Conservation (phyloP, 92 coral and sea anemone genomes). For the Anthopleura xanthogrammica region DNA sequence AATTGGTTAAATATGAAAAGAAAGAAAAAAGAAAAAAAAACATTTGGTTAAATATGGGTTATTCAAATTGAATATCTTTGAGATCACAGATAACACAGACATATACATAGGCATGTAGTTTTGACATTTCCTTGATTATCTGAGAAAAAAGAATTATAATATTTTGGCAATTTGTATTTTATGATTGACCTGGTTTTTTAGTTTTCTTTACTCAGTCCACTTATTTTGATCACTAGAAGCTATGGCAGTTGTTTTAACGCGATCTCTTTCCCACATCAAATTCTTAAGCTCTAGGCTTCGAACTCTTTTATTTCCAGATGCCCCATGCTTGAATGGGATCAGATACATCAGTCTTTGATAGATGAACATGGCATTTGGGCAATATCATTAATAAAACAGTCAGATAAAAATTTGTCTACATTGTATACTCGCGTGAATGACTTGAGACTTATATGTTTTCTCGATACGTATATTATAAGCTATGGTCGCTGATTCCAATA, state of each 20-base stretch:
- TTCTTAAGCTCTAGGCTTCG: conserved; percentile 39
- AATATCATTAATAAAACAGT: conserved; percentile 25
- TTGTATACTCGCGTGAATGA: conserved; percentile 28
- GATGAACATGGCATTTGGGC: neutral
- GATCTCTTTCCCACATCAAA: conserved; percentile 51
- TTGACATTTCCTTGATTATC: conserved; percentile 15
- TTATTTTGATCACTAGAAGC: conserved; percentile 33
- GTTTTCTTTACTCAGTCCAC: conserved; percentile 34
- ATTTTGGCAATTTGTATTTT: conserved; percentile 14
- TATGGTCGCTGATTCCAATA: conserved; percentile 36
- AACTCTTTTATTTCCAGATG: conserved; percentile 29
- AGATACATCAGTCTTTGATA: neutral
- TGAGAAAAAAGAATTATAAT: conserved; percentile 2
- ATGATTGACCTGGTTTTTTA: conserved; percentile 26
- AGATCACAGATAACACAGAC: too few relatives aligned
- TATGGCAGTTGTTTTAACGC: conserved; percentile 24
- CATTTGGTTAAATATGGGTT: too few relatives aligned
- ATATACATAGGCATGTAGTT: neutral
- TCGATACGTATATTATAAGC: conserved; percentile 18
- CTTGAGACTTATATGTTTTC: conserved; percentile 20
- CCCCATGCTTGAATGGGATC: conserved; percentile 9
- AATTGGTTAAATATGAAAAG: too few relatives aligned
- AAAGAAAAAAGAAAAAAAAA: too few relatives aligned
- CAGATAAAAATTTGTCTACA: conserved; percentile 31
- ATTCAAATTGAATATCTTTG: too few relatives aligned